Conservation (phyloP, 2,113 vertebrate species). For the Gopherus flavomarginatus region DNA sequence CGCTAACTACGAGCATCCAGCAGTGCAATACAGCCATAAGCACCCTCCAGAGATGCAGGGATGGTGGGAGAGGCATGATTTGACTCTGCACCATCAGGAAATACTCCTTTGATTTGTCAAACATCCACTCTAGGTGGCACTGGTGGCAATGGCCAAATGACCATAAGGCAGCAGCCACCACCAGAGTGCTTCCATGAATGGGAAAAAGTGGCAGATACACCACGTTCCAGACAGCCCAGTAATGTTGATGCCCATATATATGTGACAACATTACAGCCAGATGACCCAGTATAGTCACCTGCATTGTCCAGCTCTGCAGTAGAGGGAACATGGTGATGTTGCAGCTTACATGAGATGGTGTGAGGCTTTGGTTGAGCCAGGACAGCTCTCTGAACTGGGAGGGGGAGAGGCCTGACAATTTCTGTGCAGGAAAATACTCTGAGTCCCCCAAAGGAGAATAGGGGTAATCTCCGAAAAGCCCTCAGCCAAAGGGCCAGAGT, state of each 20-base stretch:
- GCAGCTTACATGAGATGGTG: not conserved
- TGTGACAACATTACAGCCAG: not conserved
- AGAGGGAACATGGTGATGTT: not conserved
- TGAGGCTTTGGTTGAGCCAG: not conserved
- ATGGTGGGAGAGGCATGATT: not conserved
- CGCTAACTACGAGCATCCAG: not conserved
- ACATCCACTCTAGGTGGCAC: not conserved
- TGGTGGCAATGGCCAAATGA: not conserved
- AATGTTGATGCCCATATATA: not conserved
- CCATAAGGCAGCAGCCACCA: not conserved
- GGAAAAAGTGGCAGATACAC: not conserved
- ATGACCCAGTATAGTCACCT: not conserved
- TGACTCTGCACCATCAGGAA: not conserved
- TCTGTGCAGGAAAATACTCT: not conserved
- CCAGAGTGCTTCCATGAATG: not conserved
- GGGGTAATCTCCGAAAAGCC: not conserved
- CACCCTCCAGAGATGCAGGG: not conserved
- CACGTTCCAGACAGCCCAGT: not conserved
- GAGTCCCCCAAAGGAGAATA: accelerated
- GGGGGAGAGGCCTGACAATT: not conserved
- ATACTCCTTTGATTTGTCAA: not conserved
- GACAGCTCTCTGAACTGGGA: not conserved
- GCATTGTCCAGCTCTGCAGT: not conserved
- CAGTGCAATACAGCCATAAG: not conserved
- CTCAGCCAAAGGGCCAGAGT: not conserved